phyloP scores from a whole-genome alignment of 1,140 invertebrate genomes.

The Orius insidiosus region DNA sequence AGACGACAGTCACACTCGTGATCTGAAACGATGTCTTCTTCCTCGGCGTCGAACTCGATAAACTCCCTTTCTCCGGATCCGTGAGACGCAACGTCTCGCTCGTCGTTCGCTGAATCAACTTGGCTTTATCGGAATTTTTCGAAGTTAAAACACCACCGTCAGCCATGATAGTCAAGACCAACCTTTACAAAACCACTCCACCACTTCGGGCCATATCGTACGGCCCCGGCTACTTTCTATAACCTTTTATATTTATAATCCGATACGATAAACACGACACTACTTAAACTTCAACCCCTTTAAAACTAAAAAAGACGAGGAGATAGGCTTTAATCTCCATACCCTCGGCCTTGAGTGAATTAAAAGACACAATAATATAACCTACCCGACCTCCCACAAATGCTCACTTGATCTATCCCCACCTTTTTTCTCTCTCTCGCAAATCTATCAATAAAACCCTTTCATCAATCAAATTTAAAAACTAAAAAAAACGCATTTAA shows the following conservation, averaged over 20 bases:
- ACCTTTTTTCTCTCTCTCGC: slow-evolving; percentile 4
- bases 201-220: slow-evolving; percentile 10
- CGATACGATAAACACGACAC: too few relatives aligned
- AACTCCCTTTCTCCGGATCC: slow-evolving; percentile 16
- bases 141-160: slow-evolving; percentile 18
- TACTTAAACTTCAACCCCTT: slow-evolving; percentile 3
- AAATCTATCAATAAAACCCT: too few relatives aligned
- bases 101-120: slow-evolving; percentile 20
- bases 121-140: slow-evolving; percentile 19
- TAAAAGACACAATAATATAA: slow-evolving; percentile 17
- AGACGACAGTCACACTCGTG: slow-evolving; percentile 68
- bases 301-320: slow-evolving; percentile 1
- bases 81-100: slow-evolving; percentile 20
- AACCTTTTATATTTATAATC: neutral
- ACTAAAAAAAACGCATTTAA: too few relatives aligned
- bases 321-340: slow-evolving; percentile 11
- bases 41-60: slow-evolving; percentile 22
- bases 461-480: too few relatives aligned
- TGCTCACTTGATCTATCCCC: neutral
- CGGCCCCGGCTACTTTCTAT: slow-evolving; percentile 7
- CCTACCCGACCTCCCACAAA: slow-evolving; percentile 8
- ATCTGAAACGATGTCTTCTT: slow-evolving; percentile 87
- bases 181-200: slow-evolving; percentile 12
- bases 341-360: slow-evolving; percentile 17
- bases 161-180: slow-evolving; percentile 20